Conservation (phyloP, 2,888 invertebrate species). For the Heteropelma amictum region DNA sequence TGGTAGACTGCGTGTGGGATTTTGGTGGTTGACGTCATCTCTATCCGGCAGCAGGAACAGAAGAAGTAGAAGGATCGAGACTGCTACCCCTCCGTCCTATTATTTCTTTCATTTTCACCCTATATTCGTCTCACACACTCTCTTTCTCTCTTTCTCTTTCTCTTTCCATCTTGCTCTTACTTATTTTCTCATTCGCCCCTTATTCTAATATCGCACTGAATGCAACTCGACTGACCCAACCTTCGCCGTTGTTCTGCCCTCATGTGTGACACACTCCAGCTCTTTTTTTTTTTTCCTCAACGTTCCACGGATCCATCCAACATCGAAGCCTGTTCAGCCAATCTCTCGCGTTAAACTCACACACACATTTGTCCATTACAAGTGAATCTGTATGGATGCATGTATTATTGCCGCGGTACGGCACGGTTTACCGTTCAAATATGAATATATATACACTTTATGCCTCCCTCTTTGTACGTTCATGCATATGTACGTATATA, state of each 20-base stretch:
- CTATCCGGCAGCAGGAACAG: background rate
- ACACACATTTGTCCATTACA: background rate
- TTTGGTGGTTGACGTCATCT: slow-evolving; percentile 44
- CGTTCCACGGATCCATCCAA: slow-evolving; percentile 32
- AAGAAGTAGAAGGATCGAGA: slow-evolving; percentile 50
- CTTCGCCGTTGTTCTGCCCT: slow-evolving; percentile 40
- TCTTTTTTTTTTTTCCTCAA: slow-evolving; percentile 30
- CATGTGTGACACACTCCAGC: slow-evolving; percentile 42
- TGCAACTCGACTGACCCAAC: slow-evolving; percentile 52
- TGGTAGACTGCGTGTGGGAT: slow-evolving; percentile 41
- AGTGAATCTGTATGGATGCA: background rate
- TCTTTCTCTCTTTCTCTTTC: slow-evolving; percentile 75
- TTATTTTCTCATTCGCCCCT: no score
- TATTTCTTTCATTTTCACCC: slow-evolving; percentile 79
- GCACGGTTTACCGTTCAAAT: background rate
- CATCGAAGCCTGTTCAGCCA: slow-evolving; percentile 30
- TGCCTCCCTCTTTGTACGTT: background rate
- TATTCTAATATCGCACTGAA: slow-evolving; percentile 40
- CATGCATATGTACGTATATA: background rate
- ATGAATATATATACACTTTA: background rate
- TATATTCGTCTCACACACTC: slow-evolving; percentile 78
- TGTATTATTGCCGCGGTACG: background rate
- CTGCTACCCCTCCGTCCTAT: slow-evolving; percentile 76
- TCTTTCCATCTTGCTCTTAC: slow-evolving; percentile 32
- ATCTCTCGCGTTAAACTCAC: slow-evolving; percentile 27